These are phyloP conservation scores for Dusona sp. DNA, from an alignment of 2,888 invertebrate genomes.

Conservation along the genomic window DNA sequence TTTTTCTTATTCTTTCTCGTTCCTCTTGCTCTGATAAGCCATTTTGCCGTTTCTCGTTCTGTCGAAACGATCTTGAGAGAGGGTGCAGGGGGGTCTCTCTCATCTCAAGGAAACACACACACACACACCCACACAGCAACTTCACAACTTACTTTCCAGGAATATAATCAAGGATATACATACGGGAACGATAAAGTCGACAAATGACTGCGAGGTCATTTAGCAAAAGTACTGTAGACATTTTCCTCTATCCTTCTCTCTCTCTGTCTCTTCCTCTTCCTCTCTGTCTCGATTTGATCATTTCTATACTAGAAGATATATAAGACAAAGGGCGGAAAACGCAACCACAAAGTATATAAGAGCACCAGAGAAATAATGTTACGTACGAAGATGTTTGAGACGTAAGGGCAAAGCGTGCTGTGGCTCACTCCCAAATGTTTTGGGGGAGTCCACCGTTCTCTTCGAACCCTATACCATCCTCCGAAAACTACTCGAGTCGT, in stretches of 20 bases:
- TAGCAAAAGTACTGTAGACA: slow-evolving; percentile 40
- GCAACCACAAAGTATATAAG: slow-evolving; percentile 14
- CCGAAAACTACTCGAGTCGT: neutral
- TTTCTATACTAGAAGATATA: slow-evolving; percentile 13
- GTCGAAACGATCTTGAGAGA: slow-evolving; percentile 13
- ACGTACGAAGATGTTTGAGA: slow-evolving; percentile 47
- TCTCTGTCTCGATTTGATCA: slow-evolving; percentile 15
- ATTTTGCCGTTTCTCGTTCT: slow-evolving; percentile 15
- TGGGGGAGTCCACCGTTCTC: neutral
- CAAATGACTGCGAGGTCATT: slow-evolving; percentile 59
- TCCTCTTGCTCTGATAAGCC: slow-evolving; percentile 26
- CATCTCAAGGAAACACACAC: slow-evolving; percentile 23
- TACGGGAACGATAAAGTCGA: slow-evolving; percentile 60
- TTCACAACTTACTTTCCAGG: slow-evolving; percentile 18
- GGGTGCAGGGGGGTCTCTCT: slow-evolving; percentile 7
- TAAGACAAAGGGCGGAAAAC: neutral
- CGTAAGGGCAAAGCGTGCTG: neutral
- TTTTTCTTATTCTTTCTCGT: neutral
- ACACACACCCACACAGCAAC: neutral
- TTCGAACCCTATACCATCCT: neutral
- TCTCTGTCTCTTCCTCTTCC: neutral
- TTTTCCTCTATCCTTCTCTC: neutral
- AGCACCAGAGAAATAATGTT: slow-evolving; percentile 40
- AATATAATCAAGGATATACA: slow-evolving; percentile 60
- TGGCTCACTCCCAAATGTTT: slow-evolving; percentile 15